These are phyloP conservation scores for Drosophila fuyamai DNA, from an alignment of 1,140 invertebrate genomes.

Conservation along the genomic window DNA sequence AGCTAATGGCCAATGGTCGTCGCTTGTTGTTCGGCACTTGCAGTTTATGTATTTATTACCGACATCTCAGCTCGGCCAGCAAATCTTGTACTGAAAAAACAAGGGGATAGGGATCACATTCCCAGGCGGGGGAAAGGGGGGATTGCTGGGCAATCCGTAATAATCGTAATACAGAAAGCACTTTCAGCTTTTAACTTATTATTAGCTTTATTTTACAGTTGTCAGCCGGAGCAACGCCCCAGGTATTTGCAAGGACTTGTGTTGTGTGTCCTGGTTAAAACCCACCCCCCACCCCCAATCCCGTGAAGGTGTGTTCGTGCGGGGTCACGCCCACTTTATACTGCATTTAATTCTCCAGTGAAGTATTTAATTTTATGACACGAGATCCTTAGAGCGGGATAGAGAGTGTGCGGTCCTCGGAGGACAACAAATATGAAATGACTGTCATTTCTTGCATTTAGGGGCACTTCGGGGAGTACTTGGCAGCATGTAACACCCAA, in stretches of 20 bases:
- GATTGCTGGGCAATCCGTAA: conserved; percentile 58
- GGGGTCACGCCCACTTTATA: conserved; percentile 76
- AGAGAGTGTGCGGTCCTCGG: conserved; percentile 54
- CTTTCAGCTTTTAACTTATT: conserved; percentile 83
- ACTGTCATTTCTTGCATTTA: conserved; percentile 83
- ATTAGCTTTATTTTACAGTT: conserved; percentile 76
- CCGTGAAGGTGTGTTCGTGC: conserved; percentile 56
- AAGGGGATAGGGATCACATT: conserved; percentile 25
- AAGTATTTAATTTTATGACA: conserved; percentile 83
- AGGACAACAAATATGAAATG: conserved; percentile 83
- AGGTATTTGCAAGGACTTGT: conserved; percentile 47
- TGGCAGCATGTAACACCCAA: conserved; percentile 81
- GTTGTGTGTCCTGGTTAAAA: conserved; percentile 40
- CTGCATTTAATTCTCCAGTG: conserved; percentile 83
- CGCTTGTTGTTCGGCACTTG: conserved; percentile 47
- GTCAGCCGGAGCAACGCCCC: conserved; percentile 65
- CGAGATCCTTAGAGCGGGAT: conserved; percentile 46
- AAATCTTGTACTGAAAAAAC: conserved; percentile 32
- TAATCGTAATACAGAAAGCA: conserved; percentile 79
- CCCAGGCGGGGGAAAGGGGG: conserved; percentile 4
- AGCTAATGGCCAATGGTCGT: conserved; percentile 27
- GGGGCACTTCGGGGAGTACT: conserved; percentile 82
- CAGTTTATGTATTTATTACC: conserved; percentile 63
- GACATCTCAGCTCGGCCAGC: conserved; percentile 38
- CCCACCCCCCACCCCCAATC: not conserved